phyloP scores from a whole-genome alignment of 2,113 vertebrate genomes.

The Protomyctophum bolini region DNA sequence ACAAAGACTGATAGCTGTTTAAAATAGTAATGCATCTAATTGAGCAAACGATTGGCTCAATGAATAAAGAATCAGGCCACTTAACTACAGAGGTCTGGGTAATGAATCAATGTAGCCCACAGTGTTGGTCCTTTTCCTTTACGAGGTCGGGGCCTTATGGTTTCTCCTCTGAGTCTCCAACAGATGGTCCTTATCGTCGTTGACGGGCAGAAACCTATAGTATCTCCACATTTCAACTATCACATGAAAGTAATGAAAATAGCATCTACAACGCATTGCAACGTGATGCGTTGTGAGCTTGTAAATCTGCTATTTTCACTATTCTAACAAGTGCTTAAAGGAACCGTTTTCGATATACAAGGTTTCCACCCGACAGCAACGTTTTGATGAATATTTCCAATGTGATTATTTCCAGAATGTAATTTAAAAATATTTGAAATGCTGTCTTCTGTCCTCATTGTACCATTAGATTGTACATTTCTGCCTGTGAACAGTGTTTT shows the following conservation, averaged over 20 bases:
- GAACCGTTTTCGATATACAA: too few relatives aligned
- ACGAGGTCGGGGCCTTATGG: constrained; percentile 27
- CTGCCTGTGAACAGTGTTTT: neutral
- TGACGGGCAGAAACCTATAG: constrained; percentile 8
- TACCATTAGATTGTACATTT: neutral
- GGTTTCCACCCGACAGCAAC: too few relatives aligned
- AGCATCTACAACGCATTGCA: too few relatives aligned
- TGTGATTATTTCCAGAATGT: neutral
- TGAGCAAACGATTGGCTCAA: constrained; percentile 35
- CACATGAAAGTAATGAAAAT: too few relatives aligned
- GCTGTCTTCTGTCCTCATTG: neutral
- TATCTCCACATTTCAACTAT: too few relatives aligned
- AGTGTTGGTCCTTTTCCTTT: constrained; percentile 8
- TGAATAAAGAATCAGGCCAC: constrained; percentile 44
- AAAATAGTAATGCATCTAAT: constrained; percentile 37
- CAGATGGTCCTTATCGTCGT: constrained; percentile 53
- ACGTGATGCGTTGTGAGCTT: too few relatives aligned
- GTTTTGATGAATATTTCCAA: too few relatives aligned
- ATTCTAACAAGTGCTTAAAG: too few relatives aligned
- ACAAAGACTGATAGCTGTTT: constrained; percentile 10
- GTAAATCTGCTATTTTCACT: too few relatives aligned
- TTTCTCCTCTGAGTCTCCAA: constrained; percentile 47
- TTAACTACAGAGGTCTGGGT: constrained; percentile 17
- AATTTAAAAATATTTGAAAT: neutral
- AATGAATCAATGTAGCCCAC: constrained; percentile 35